Evolutionary conservation across 64 coral and sea anemone species (phyloP).

Genomic region (Dendronephthya gigantea): DNA sequence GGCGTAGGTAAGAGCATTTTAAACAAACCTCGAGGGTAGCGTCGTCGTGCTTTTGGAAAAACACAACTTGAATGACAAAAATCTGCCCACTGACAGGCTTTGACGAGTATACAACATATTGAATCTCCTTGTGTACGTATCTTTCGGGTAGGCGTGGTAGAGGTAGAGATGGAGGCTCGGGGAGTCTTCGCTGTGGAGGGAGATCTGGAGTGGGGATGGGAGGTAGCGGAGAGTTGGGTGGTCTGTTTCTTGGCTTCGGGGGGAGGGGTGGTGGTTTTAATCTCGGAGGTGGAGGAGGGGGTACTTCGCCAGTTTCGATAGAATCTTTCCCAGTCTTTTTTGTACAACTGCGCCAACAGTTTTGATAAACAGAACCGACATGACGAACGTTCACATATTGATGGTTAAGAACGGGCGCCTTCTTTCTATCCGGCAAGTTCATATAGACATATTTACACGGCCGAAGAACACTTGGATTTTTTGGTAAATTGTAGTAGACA

Average conservation of each 20-base stretch:
- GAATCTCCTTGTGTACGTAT: neutral
- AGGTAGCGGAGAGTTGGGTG: neutral
- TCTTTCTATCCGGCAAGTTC: neutral
- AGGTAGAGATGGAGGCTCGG: neutral
- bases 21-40: neutral
- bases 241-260: neutral
- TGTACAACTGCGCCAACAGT: neutral
- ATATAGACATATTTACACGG: neutral
- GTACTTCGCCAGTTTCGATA: neutral
- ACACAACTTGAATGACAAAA: conserved; percentile 2
- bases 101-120: neutral
- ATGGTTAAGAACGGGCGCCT: neutral
- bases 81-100: neutral
- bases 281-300: neutral
- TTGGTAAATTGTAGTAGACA: neutral
- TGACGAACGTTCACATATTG: neutral
- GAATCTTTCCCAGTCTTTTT: neutral
- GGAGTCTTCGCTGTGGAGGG: neutral
- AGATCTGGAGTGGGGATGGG: neutral
- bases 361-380: neutral
- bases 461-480: neutral
- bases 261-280: neutral
- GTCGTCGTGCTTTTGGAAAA: neutral
- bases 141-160: neutral
- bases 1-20: too few species aligned